A percentile compares a stretch with the other conserved stretches of the same genome.
These are phyloP conservation scores for Creontiades dilutus DNA, from an alignment of 2,888 invertebrate genomes.

Conservation along the genomic window DNA sequence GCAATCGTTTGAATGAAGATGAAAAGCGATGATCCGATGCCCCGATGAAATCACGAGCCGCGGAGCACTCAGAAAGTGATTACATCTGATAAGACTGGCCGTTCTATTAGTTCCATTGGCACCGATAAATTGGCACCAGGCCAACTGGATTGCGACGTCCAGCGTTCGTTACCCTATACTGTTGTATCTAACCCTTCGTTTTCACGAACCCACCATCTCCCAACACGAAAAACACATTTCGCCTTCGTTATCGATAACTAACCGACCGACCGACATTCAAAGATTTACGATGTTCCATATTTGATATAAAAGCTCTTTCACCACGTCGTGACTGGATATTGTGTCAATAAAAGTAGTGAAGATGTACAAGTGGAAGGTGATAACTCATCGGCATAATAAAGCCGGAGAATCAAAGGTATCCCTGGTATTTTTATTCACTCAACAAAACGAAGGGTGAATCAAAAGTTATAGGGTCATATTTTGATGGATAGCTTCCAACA, in stretches of 20 bases:
- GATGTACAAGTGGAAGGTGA: neutral
- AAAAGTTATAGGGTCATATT: no score
- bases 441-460: no score
- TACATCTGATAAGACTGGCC: slow-evolving; percentile 24
- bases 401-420: no score
- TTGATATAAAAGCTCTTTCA: slow-evolving; percentile 7
- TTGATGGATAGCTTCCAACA: no score
- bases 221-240: slow-evolving; percentile 38
- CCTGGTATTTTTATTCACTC: no score
- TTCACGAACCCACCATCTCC: slow-evolving; percentile 21
- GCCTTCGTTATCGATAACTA: slow-evolving; percentile 20
- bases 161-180: neutral
- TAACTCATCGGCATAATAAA: neutral
- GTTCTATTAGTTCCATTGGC: slow-evolving; percentile 25
- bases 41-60: slow-evolving; percentile 15
- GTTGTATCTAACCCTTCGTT: neutral
- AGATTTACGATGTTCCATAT: slow-evolving; percentile 25
- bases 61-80: neutral
- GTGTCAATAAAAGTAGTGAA: neutral
- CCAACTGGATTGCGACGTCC: slow-evolving; percentile 3
- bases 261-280: slow-evolving; percentile 13
- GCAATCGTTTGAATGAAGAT: slow-evolving; percentile 14
- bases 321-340: neutral
- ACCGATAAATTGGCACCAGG: slow-evolving; percentile 25
- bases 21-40: neutral